phyloP scores from a whole-genome alignment of 2,888 invertebrate species.

The Tupiocoris notatus region DNA sequence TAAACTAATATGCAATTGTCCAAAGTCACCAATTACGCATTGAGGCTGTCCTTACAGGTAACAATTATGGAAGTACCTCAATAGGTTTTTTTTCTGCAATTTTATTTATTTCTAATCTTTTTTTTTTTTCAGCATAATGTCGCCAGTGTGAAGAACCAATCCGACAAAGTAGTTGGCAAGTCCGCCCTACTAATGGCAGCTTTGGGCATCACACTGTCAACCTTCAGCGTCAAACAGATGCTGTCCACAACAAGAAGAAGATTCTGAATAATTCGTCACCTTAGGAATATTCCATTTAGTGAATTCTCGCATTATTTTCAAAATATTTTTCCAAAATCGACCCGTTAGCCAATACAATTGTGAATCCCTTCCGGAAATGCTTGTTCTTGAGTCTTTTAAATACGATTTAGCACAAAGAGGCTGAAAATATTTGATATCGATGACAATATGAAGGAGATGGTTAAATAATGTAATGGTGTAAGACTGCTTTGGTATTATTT shows the following conservation, averaged over 20 bases:
- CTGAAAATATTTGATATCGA: neutral
- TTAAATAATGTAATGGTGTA: slow-evolving; percentile 30
- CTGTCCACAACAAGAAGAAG: slow-evolving; percentile 41
- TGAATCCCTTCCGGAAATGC: neutral
- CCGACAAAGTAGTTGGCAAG: slow-evolving; percentile 46
- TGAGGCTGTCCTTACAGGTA: slow-evolving; percentile 47
- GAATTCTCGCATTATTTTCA: neutral
- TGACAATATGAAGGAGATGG: slow-evolving; percentile 18
- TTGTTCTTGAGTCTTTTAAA: neutral
- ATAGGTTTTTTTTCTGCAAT: neutral
- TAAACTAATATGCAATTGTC: slow-evolving; percentile 46
- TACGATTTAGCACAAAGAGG: slow-evolving; percentile 1
- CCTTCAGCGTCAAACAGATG: slow-evolving; percentile 49
- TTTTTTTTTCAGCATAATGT: slow-evolving; percentile 34
- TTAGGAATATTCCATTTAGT: neutral
- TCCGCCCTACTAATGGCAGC: slow-evolving; percentile 47
- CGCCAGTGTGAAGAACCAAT: slow-evolving; percentile 16
- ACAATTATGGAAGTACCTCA: neutral
- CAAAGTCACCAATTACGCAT: slow-evolving; percentile 47
- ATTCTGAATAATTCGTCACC: slow-evolving; percentile 20
- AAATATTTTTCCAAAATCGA: too few species aligned
- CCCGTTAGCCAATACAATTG: too few species aligned
- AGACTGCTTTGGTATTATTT: slow-evolving; percentile 13
- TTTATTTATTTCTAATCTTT: neutral
- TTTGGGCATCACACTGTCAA: slow-evolving; percentile 47